These are phyloP conservation scores for Protobothrops mucrosquamatus DNA, from an alignment of 2,113 vertebrate genomes.

Conservation along the genomic window DNA sequence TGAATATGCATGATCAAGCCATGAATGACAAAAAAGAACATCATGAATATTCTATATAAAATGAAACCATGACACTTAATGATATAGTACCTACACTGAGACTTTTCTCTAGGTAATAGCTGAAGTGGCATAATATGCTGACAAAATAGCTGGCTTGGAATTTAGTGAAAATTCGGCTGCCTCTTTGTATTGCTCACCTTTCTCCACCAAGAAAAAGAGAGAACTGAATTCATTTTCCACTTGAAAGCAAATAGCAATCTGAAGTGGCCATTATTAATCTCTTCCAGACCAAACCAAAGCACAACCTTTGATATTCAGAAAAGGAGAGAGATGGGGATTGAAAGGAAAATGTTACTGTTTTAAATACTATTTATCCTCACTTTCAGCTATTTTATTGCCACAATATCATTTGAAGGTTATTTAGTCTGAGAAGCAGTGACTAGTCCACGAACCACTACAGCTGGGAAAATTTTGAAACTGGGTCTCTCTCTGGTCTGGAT, in stretches of 20 bases:
- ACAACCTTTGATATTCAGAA: background rate
- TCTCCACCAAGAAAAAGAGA: background rate
- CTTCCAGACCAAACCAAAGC: background rate
- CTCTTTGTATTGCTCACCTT: background rate
- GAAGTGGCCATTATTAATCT: background rate
- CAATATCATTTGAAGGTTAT: background rate
- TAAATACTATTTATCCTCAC: background rate
- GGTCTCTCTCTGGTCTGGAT: background rate
- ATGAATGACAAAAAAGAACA: background rate
- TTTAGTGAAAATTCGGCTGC: background rate
- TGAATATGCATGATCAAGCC: conserved; percentile 20
- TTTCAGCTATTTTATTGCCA: background rate
- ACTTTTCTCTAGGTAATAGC: background rate
- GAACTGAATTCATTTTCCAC: conserved; percentile 14
- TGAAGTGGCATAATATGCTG: background rate
- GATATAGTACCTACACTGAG: background rate
- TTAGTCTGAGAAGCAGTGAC: background rate
- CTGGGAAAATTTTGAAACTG: background rate
- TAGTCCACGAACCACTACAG: background rate
- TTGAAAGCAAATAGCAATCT: background rate
- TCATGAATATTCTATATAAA: background rate
- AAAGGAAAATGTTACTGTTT: background rate
- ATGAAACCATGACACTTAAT: conserved; percentile 1
- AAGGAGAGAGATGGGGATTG: background rate
- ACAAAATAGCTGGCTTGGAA: background rate